phyloP scores from a whole-genome alignment of 2,797 vertebrate genomes.

The Pangasius djambal region DNA sequence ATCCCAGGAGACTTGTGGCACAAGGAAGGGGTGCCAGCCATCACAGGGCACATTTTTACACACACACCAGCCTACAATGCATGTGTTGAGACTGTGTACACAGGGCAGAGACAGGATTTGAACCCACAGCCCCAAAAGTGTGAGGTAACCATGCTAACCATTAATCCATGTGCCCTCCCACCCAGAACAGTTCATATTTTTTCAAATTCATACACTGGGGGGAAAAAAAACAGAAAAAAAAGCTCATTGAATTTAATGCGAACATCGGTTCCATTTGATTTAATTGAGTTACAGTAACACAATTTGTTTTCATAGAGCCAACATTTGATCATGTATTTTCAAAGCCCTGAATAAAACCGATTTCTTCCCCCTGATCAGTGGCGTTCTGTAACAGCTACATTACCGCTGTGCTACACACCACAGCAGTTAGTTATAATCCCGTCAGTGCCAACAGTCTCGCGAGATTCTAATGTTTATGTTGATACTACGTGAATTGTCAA shows the following conservation, averaged over 20 bases:
- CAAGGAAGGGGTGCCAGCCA: no score
- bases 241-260: not conserved
- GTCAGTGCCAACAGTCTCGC: not conserved
- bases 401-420: not conserved
- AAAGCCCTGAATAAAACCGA: not conserved
- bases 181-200: not conserved
- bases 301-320: not conserved
- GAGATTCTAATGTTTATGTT: not conserved
- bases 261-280: not conserved
- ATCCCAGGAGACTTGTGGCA: no score
- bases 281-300: not conserved
- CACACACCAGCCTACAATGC: no score
- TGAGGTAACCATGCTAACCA: no score
- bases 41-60: no score
- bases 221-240: not conserved
- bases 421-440: not conserved
- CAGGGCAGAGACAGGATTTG: no score
- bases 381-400: not conserved
- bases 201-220: not conserved
- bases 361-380: no score
- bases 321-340: not conserved
- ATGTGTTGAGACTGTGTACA: no score
- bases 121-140: no score
- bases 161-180: no score
- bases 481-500: not conserved